Evolutionary conservation across 64 coral and sea anemone species (phyloP).

Genomic region (Pocillopora verrucosa): DNA sequence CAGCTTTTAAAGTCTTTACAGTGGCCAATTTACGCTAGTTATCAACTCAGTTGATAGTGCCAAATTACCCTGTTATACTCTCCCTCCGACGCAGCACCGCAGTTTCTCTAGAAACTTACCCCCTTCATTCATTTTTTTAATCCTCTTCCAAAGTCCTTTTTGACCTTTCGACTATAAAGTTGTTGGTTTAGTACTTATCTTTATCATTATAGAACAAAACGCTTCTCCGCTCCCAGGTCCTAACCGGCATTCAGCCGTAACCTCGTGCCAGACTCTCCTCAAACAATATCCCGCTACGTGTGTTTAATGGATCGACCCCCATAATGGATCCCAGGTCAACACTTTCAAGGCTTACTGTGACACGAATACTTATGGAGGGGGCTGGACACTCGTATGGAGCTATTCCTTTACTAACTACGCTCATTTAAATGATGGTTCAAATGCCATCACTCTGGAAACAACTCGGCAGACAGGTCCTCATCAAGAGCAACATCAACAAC

Average conservation of each 20-base stretch:
- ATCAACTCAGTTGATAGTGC: too few relatives aligned
- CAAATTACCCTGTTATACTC: too few relatives aligned
- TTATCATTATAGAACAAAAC: not conserved
- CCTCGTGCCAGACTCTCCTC: too few relatives aligned
- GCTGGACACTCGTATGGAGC: constrained; percentile 26
- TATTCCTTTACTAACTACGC: constrained; percentile 15
- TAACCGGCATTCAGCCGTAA: too few relatives aligned
- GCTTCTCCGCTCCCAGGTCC: not conserved
- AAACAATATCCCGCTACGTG: not conserved
- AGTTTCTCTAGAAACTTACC: too few relatives aligned
- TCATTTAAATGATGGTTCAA: not conserved
- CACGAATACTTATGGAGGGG: constrained; percentile 4
- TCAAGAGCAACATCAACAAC: constrained; percentile 39
- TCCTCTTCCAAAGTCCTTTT: too few relatives aligned
- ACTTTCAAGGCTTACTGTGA: constrained; percentile 34
- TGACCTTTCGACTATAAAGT: too few relatives aligned
- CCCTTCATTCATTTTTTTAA: too few relatives aligned
- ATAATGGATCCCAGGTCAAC: not conserved
- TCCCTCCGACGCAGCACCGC: too few relatives aligned
- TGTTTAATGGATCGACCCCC: constrained; percentile 43
- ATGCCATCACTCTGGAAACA: constrained; percentile 42
- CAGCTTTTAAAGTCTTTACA: too few relatives aligned
- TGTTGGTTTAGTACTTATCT: too few relatives aligned
- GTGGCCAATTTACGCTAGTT: too few relatives aligned
- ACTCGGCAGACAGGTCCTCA: constrained; percentile 22